Percentiles rank a stretch among this genome's conserved stretches.
These are phyloP conservation scores for Acanthurus leucopareius DNA, from an alignment of 2,797 vertebrate species.

Conservation along the genomic window DNA sequence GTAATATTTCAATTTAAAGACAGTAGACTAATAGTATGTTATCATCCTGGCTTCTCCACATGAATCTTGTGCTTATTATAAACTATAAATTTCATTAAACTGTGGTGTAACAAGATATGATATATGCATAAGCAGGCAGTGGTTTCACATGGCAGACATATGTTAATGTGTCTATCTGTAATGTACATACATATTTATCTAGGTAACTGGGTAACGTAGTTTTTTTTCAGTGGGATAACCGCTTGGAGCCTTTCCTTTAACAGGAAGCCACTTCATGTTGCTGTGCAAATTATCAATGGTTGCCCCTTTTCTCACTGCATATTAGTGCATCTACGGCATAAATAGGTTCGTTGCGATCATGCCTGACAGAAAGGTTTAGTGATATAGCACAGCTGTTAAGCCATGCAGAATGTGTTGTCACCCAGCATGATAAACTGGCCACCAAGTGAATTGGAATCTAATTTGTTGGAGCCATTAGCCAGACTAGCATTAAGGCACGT, in stretches of 20 bases:
- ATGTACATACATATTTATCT: not conserved
- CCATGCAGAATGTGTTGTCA: constrained; percentile 68
- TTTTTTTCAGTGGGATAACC: constrained; percentile 30
- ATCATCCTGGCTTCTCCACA: not conserved
- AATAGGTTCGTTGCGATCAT: constrained; percentile 52
- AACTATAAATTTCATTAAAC: not conserved
- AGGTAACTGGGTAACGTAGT: constrained; percentile 23
- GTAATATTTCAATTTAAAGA: not conserved
- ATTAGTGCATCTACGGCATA: constrained; percentile 52
- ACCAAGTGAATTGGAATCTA: constrained; percentile 71
- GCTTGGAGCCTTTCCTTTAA: constrained; percentile 28
- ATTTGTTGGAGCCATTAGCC: constrained; percentile 78
- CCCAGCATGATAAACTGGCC: constrained; percentile 65
- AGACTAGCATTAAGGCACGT: constrained; percentile 72
- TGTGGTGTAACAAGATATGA: not conserved
- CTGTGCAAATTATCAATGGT: constrained; percentile 51
- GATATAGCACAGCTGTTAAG: constrained; percentile 72
- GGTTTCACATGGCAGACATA: not conserved
- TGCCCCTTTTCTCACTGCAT: constrained; percentile 44
- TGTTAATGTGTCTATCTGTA: not conserved
- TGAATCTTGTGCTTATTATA: not conserved
- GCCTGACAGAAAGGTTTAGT: constrained; percentile 58
- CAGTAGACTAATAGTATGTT: not conserved
- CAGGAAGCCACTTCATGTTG: constrained; percentile 31
- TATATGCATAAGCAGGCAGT: not conserved